Evolutionary conservation across 2,888 invertebrate genomes (phyloP), one percentile per base, ranked within the genome.

Genomic region (Lochmaea capreae): DNA sequence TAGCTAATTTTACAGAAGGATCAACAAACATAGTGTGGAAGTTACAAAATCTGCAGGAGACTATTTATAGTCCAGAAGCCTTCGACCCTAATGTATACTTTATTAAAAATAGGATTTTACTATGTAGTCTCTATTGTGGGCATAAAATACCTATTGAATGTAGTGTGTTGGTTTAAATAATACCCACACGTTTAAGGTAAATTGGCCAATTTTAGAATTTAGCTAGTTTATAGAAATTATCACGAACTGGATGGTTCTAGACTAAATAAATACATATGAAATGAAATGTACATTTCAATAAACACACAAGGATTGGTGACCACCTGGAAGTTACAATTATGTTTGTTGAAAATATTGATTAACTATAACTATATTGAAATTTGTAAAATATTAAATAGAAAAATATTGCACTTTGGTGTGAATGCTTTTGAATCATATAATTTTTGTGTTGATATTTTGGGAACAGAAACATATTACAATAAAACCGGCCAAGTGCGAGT

Each of bases 1-100:
- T 18, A 16, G 54, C 61, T 61, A 33, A 61, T 61, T 61, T 61
- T 61, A 33, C 33, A 26, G 39, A 61, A 61, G 39, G n/a, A 39
- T 61, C 61, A 61, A 61, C 61, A 61, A 61, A 61, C 61, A 61
- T n/a, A 39, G 26, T 61, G 16, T 61, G 61, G 61, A 61, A 61
- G 61, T 61, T 61, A 61, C 39, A 61, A 61, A 61, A 61, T 39
- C 61, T 61, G 61, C 54, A 54, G 54, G 18, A 54, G 18, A 3
- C 54, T 54, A 54, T 54, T 54, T 54, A 9, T 54, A 54, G 54
- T 54, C 54, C 18, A 54, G 10, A 10, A 54, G 54, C 54, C 54
- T 54, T 54, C 16, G 54, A 54, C 54, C 54, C 18, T 54, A 54
- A 54, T 54, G 54, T 54, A 54, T 54, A 54, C 54, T 54, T 54